Evolutionary conservation across 2,888 invertebrate genomes (phyloP).

Genomic region (Pachycephus smyrnensis): DNA sequence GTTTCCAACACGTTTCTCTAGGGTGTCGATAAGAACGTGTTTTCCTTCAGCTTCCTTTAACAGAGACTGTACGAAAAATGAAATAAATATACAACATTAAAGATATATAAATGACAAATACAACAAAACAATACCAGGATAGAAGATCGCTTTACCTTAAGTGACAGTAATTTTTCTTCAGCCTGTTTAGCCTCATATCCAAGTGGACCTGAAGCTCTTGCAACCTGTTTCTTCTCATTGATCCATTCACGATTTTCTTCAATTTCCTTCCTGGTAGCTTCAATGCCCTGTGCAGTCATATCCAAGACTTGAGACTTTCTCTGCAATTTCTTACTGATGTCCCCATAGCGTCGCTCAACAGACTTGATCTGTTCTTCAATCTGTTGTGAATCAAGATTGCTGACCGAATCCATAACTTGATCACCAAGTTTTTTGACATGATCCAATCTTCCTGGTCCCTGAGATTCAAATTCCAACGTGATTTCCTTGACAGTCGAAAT

Average conservation of each 20-base stretch:
- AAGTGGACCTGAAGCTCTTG: constrained; percentile 76
- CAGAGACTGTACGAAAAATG: constrained; percentile 67
- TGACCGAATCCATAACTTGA: constrained; percentile 82
- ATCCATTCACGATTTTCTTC: constrained; percentile 85
- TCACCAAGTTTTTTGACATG: constrained; percentile 78
- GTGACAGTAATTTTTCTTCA: constrained; percentile 78
- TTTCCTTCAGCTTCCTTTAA: constrained; percentile 89
- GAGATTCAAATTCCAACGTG: constrained; percentile 79
- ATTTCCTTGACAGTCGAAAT: constrained; percentile 80
- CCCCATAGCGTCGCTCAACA: constrained; percentile 85
- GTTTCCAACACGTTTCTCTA: constrained; percentile 85
- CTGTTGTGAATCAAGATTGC: constrained; percentile 90
- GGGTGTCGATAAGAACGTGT: constrained; percentile 82
- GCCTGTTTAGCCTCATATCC: constrained; percentile 84
- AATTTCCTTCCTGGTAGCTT: constrained; percentile 84
- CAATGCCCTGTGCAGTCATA: constrained; percentile 85
- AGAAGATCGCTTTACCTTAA: constrained; percentile 68
- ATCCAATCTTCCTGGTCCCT: constrained; percentile 77
- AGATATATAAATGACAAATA: background rate
- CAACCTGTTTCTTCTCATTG: constrained; percentile 76
- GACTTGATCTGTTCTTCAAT: constrained; percentile 91
- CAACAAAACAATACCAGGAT: constrained; percentile 1
- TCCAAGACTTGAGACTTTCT: constrained; percentile 87
- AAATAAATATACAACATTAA: background rate
- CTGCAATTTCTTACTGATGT: constrained; percentile 85